Evolutionary conservation across 2,797 vertebrate species (phyloP), one percentile per base, ranked within the genome.

Genomic region (Carapus acus): DNA sequence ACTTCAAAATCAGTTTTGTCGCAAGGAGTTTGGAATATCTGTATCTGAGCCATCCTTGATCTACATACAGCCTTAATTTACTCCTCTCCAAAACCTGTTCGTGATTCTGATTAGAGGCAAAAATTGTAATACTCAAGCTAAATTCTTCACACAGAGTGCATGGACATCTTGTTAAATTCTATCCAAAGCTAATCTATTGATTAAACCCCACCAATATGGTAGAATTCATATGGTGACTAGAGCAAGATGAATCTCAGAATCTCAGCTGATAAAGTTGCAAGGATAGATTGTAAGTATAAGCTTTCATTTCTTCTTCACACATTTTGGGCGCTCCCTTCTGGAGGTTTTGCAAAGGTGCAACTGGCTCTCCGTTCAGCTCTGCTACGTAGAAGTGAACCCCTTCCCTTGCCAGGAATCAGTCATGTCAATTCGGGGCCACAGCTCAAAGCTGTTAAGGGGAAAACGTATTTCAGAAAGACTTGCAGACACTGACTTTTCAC

Each of bases 201-300:
- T 98, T 98, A 95, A 98, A 94, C 93, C 93, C 93, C 94, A 95
- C 92, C 94, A 93, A 97, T 98, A 94, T 95, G 94, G 94, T 98
- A 97, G 96, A 97, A 91, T 93, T 97, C 95, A 98, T 96, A 96
- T 95, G 94, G 94, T 98, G 95, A 96, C 94, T 97, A 98, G 96
- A 96, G 91, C 94, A 94, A 98, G 95, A 97, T 97, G 93, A 97
- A 97, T 93, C 92, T 94, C 91, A 92, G 90, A 96, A 74, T 76
- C 71, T 79, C 76, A 76, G 92, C 94, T 98, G 93, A 90, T 88
- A 97, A 94, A 92, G 94, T 95, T 92, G 92, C 93, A 88, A 91
- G 93, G 92, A 93, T 94, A 94, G 90, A 91, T 96, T 94, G 94
- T 98, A 96, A 96, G 95, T 98, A 97, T 96, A 91, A 94, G 88